These are phyloP conservation scores for Chromobotia macracanthus DNA, from an alignment of 2,797 vertebrate genomes.

Conservation along the genomic window DNA sequence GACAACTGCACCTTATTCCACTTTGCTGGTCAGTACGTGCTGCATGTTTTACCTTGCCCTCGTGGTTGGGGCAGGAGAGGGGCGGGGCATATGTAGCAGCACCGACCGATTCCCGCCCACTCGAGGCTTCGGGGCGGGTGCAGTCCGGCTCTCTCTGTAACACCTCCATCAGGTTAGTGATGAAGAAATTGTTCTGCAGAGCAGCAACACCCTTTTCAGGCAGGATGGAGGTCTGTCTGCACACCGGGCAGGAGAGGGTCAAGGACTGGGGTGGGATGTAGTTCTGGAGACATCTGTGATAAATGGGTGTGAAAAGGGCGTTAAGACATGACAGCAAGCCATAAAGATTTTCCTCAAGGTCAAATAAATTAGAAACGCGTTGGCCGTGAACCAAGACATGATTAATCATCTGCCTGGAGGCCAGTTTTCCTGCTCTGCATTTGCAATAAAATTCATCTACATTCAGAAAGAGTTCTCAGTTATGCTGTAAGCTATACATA, in stretches of 20 bases:
- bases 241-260: slow-evolving; percentile 94
- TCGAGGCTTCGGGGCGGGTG: slow-evolving; percentile 76
- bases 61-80: slow-evolving; percentile 93
- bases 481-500: too few species aligned
- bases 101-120: slow-evolving; percentile 82
- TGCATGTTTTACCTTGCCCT: slow-evolving; percentile 85
- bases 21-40: not conserved
- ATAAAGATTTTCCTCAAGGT: not conserved
- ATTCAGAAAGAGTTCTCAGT: not conserved
- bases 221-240: slow-evolving; percentile 94
- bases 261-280: slow-evolving; percentile 96
- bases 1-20: not conserved
- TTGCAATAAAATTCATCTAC: not conserved
- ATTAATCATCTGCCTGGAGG: not conserved
- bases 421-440: not conserved
- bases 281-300: slow-evolving; percentile 90
- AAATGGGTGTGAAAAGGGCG: not conserved
- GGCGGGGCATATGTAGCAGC: slow-evolving; percentile 84
- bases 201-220: slow-evolving; percentile 92
- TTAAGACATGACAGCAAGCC: too few species aligned
- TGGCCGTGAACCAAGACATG: not conserved
- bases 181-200: slow-evolving; percentile 96
- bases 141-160: slow-evolving; percentile 88
- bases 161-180: slow-evolving; percentile 96
- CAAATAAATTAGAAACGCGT: slow-evolving; percentile 1